Evolutionary conservation across 2,797 vertebrate species (phyloP).

Genomic region (Caiman crocodilus): DNA sequence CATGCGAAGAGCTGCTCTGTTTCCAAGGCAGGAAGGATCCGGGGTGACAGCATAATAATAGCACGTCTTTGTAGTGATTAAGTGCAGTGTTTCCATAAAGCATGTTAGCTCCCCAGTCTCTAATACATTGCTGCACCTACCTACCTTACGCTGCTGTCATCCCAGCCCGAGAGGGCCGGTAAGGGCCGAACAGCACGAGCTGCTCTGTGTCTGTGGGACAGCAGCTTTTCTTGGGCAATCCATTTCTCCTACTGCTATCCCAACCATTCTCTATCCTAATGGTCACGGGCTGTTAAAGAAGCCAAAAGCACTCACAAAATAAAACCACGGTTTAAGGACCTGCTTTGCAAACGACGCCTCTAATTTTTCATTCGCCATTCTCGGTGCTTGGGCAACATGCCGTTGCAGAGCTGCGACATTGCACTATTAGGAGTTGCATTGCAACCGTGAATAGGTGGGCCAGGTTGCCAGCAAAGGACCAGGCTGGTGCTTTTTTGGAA

Average conservation of each 20-base stretch:
- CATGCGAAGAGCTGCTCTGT: neutral
- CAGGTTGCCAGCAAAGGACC: constrained; percentile 7
- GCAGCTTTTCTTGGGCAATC: constrained; percentile 17
- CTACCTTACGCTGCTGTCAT: neutral
- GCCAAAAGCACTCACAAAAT: constrained; percentile 4
- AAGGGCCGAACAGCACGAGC: accelerated
- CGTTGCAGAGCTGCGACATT: neutral
- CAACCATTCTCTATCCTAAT: neutral
- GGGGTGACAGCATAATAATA: neutral
- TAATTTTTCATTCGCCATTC: neutral
- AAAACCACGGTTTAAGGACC: neutral
- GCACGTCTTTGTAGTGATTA: neutral
- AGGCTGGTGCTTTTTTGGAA: neutral
- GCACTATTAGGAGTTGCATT: neutral
- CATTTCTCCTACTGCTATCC: constrained; percentile 20
- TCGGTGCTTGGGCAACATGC: accelerated
- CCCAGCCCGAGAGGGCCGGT: neutral
- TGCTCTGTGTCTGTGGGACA: neutral
- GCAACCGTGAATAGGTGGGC: constrained; percentile 11
- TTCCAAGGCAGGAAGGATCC: neutral
- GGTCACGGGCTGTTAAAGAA: neutral
- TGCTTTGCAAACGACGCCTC: neutral
- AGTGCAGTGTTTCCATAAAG: constrained; percentile 10
- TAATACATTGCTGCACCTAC: neutral
- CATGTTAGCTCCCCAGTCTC: neutral